A percentile compares a stretch with the other conserved stretches of the same genome.
Evolutionary conservation across 2,113 vertebrate genomes (phyloP).

Genomic region (Heteronetta atricapilla): DNA sequence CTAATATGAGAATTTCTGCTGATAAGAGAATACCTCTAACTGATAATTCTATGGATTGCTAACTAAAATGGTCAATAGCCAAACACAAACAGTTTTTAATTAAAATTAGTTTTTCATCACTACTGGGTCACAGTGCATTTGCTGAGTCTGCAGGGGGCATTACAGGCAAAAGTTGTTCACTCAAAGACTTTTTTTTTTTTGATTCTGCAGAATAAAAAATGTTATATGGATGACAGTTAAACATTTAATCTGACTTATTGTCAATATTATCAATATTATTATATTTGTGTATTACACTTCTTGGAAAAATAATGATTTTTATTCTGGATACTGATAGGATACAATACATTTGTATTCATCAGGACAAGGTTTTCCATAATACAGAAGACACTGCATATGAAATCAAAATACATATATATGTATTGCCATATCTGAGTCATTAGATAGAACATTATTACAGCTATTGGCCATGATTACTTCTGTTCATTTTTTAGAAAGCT

Average conservation of each 20-base stretch:
- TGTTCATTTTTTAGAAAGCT: neutral
- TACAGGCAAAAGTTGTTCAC: neutral
- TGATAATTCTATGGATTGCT: conserved; percentile 10
- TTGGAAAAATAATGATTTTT: neutral
- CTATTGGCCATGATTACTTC: neutral
- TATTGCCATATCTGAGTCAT: neutral
- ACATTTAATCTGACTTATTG: neutral
- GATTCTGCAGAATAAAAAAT: neutral
- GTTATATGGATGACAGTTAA: neutral
- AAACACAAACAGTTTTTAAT: neutral
- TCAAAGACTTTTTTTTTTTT: neutral
- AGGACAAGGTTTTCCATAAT: neutral
- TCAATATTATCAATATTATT: neutral
- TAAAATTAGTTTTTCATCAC: conserved; percentile 24
- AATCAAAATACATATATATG: neutral
- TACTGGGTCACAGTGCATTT: neutral
- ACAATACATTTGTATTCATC: neutral
- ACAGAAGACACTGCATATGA: neutral
- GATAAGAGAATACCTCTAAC: conserved; percentile 5
- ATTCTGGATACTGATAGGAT: neutral
- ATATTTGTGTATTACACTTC: neutral
- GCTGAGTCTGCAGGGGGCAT: conserved; percentile 10
- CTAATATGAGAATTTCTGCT: conserved; percentile 44
- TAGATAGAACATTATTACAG: neutral
- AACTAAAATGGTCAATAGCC: conserved; percentile 14